Conservation (phyloP, 2,888 invertebrate genomes). For the Drosophila niveifrons region DNA sequence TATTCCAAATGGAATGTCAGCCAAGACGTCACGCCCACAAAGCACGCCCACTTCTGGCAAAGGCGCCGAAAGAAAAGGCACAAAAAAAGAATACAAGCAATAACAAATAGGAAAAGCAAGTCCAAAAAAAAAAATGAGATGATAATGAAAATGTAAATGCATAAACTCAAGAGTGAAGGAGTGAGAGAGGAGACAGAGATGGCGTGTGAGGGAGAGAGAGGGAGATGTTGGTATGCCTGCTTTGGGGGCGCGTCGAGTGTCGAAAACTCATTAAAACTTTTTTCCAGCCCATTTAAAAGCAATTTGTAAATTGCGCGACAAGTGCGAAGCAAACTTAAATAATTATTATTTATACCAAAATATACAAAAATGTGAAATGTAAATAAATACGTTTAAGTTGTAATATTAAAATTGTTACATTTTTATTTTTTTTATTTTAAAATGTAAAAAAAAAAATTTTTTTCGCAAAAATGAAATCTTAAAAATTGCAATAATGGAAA, state of each 20-base stretch:
- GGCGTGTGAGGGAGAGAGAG: not conserved
- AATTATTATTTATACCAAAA: conserved; percentile 66
- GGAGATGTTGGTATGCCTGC: conserved; percentile 7
- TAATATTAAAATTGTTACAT: no score
- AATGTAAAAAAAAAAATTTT: no score
- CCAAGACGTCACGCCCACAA: conserved; percentile 39
- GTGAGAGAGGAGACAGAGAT: not conserved
- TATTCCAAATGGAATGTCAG: conserved; percentile 31
- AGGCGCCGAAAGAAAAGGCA: not conserved
- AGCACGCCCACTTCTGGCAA: conserved; percentile 22
- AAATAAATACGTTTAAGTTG: not conserved
- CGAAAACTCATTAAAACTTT: conserved; percentile 85
- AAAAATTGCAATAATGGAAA: no score
- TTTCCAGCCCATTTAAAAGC: conserved; percentile 85
- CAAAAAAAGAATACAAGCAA: conserved; percentile 30
- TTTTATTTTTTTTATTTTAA: no score
- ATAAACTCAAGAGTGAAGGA: conserved; percentile 41
- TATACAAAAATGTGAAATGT: not conserved
- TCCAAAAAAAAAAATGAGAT: conserved; percentile 52
- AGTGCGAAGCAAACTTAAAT: conserved; percentile 50
- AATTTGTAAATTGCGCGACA: conserved; percentile 83
- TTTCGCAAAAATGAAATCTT: no score
- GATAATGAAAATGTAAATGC: conserved; percentile 73
- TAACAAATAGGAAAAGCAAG: conserved; percentile 51
- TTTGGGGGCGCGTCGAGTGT: conserved; percentile 43